phyloP scores from a whole-genome alignment of 2,888 invertebrate genomes.

The Eristalinus aeneus region DNA sequence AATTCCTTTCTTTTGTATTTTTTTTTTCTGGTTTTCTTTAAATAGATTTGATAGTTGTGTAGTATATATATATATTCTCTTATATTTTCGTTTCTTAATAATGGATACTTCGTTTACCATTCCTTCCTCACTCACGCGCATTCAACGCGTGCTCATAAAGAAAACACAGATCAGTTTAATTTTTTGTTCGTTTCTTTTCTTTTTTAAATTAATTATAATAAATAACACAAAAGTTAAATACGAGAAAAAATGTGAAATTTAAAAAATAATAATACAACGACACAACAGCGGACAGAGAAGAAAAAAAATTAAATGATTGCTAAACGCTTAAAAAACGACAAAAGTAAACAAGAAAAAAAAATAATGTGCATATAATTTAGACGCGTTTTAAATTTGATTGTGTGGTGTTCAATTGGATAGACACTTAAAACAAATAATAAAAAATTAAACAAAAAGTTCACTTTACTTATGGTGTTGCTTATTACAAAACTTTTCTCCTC shows the following conservation, averaged over 20 bases:
- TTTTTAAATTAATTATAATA: constrained; percentile 64
- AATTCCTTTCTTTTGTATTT: constrained; percentile 26
- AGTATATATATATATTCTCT: constrained; percentile 36
- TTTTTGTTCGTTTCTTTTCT: neutral
- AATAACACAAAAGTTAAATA: constrained; percentile 66
- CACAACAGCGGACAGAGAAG: constrained; percentile 63
- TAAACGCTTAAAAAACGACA: constrained; percentile 32
- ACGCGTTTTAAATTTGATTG: constrained; percentile 28
- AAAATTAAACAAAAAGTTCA: neutral
- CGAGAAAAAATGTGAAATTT: constrained; percentile 24
- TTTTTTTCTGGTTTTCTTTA: constrained; percentile 38
- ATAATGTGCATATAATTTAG: constrained; percentile 19
- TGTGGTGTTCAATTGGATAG: constrained; percentile 37
- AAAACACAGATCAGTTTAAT: constrained; percentile 44
- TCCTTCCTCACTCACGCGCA: constrained; percentile 38
- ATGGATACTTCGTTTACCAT: constrained; percentile 43
- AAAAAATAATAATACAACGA: constrained; percentile 59
- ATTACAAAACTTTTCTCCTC: constrained; percentile 47
- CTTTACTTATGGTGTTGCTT: constrained; percentile 8
- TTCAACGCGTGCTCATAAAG: constrained; percentile 5
- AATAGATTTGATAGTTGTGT: constrained; percentile 39
- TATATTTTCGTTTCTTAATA: neutral
- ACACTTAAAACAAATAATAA: constrained; percentile 20
- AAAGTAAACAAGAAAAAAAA: constrained; percentile 24
- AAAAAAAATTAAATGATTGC: constrained; percentile 30